Percentiles rank a stretch among this genome's conserved stretches.
Conservation (phyloP, 2,797 vertebrate genomes). For the Aldrovandia affinis region DNA sequence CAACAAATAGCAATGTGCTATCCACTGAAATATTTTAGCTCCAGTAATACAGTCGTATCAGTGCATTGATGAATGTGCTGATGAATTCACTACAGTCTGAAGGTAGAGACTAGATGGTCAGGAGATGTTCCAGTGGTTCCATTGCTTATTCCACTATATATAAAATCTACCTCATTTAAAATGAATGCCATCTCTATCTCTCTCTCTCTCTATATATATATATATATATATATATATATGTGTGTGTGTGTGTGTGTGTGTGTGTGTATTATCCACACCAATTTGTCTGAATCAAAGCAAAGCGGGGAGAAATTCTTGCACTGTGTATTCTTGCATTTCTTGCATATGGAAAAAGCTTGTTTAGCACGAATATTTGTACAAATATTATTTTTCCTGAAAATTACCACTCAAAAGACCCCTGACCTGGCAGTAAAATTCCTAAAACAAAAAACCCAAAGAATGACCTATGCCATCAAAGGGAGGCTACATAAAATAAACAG, state of each 20-base stretch:
- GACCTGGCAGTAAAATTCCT: conserved; percentile 77
- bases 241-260: no score
- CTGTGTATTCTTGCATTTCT: conserved; percentile 73
- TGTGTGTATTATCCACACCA: neutral
- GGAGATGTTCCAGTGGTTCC: neutral
- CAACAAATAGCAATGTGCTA: neutral
- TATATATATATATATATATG: no score
- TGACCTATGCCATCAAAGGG: conserved; percentile 80
- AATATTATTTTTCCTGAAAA: conserved; percentile 86
- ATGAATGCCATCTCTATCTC: no score
- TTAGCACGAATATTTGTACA: conserved; percentile 81
- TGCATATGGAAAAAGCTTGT: conserved; percentile 83
- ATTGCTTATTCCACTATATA: neutral
- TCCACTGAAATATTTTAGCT: neutral
- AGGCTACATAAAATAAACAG: conserved; percentile 84
- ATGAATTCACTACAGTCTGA: neutral
- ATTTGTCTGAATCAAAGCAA: conserved; percentile 49
- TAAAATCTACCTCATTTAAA: neutral
- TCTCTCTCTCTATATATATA: no score
- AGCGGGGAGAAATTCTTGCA: conserved; percentile 48
- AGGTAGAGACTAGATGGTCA: neutral
- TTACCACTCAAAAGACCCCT: conserved; percentile 81
- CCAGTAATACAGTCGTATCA: neutral
- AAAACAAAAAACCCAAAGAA: conserved; percentile 86
- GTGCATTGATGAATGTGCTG: neutral